Evolutionary conservation across 2,113 vertebrate species (phyloP).

Genomic region (Probosciger aterrimus): DNA sequence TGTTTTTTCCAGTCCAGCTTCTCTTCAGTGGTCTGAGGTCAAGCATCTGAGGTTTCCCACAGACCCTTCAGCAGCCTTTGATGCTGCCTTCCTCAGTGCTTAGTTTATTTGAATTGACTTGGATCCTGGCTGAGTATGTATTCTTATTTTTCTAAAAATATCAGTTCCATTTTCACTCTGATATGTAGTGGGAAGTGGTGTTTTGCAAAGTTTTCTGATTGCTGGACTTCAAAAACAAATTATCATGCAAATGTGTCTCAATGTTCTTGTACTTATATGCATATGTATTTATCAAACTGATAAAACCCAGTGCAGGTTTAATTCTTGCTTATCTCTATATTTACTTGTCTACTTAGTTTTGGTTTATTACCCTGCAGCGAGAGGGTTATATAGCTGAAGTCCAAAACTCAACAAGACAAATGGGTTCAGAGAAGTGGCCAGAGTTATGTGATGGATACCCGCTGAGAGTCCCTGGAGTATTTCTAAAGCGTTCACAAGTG

Average conservation of each 20-base stretch:
- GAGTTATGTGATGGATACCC: too few relatives aligned
- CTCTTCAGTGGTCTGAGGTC: neutral
- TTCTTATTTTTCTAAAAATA: neutral
- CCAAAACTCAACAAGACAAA: neutral
- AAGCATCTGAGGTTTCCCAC: neutral
- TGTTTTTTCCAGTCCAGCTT: neutral
- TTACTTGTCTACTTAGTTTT: neutral
- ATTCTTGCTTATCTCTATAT: neutral
- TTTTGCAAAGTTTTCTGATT: neutral
- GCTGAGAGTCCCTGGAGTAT: fast-evolving
- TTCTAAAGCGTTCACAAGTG: neutral
- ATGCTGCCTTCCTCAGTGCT: neutral
- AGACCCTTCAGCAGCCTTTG: neutral
- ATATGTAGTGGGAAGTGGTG: neutral
- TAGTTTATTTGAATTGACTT: neutral
- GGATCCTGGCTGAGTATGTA: neutral
- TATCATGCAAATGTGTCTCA: neutral
- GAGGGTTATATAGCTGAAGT: neutral
- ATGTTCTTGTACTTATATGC: neutral
- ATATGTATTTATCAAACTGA: neutral
- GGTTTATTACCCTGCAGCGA: neutral
- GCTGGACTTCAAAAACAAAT: neutral
- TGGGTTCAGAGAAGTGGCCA: neutral
- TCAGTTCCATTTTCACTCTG: neutral
- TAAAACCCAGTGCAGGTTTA: neutral